These are phyloP conservation scores for Baccha elongata DNA, from an alignment of 2,888 invertebrate genomes.

Conservation along the genomic window DNA sequence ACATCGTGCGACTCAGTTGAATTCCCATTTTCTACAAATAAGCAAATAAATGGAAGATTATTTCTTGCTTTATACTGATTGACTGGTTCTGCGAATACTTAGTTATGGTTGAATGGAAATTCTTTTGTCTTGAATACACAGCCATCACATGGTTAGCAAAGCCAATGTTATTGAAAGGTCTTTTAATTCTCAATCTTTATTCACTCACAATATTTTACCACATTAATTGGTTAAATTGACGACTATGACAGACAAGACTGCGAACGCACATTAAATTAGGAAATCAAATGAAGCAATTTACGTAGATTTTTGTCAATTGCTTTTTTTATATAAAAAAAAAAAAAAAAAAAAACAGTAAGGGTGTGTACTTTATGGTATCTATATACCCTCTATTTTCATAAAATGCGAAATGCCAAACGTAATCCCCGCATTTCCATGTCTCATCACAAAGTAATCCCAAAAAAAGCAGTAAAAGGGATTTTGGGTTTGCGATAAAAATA, in stretches of 20 bases:
- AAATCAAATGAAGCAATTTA: slow-evolving; percentile 68
- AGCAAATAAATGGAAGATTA: slow-evolving; percentile 2
- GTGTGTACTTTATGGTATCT: background rate
- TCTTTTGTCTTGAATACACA: slow-evolving; percentile 52
- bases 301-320: slow-evolving; percentile 64
- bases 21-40: too few relatives aligned
- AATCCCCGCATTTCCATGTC: slow-evolving; percentile 72
- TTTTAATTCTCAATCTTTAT: background rate
- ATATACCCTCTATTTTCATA: slow-evolving; percentile 8
- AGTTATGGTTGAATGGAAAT: slow-evolving; percentile 26
- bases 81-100: slow-evolving; percentile 55
- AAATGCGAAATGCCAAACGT: slow-evolving; percentile 56
- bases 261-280: slow-evolving; percentile 63
- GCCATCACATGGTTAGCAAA: slow-evolving; percentile 23
- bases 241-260: slow-evolving; percentile 60
- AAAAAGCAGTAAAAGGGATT: slow-evolving; percentile 68
- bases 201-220: slow-evolving; percentile 16
- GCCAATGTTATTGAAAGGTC: slow-evolving; percentile 29
- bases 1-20: too few relatives aligned
- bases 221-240: slow-evolving; percentile 71
- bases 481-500: slow-evolving; percentile 63
- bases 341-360: background rate
- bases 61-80: slow-evolving; percentile 62
- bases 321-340: slow-evolving; percentile 18
- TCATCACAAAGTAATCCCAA: slow-evolving; percentile 67